These are phyloP conservation scores for Sepiola atlantica DNA, from an alignment of 2,888 invertebrate genomes.

Conservation along the genomic window DNA sequence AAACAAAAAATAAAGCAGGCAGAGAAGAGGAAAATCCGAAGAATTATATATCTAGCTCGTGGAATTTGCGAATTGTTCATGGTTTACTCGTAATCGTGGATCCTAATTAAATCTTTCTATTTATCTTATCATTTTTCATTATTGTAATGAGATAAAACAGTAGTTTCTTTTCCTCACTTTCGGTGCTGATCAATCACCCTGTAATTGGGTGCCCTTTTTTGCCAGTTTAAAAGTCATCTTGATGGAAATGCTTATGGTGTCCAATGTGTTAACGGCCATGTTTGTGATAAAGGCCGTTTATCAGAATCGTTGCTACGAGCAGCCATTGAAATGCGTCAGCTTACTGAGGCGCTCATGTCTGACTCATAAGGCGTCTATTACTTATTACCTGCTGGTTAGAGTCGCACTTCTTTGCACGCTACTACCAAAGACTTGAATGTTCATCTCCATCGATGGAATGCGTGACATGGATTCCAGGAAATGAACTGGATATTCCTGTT, in stretches of 20 bases:
- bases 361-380: background rate
- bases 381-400: background rate
- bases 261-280: background rate
- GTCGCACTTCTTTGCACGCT: background rate
- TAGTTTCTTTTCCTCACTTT: background rate
- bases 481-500: background rate
- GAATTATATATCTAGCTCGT: background rate
- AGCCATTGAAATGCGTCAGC: constrained; percentile 6
- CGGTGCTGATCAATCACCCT: background rate
- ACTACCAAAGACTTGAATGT: background rate
- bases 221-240: background rate
- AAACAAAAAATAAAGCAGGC: background rate
- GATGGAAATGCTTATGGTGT: constrained; percentile 6
- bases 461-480: background rate
- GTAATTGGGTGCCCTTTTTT: background rate
- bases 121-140: constrained; percentile 20
- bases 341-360: background rate
- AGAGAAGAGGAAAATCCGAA: background rate
- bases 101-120: constrained; percentile 4
- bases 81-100: background rate
- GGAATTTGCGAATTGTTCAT: background rate
- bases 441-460: background rate
- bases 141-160: background rate
- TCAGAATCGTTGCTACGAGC: background rate
- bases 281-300: background rate